Evolutionary conservation across 2,888 invertebrate genomes (phyloP).

Genomic region (Psococerastis gibbosa): DNA sequence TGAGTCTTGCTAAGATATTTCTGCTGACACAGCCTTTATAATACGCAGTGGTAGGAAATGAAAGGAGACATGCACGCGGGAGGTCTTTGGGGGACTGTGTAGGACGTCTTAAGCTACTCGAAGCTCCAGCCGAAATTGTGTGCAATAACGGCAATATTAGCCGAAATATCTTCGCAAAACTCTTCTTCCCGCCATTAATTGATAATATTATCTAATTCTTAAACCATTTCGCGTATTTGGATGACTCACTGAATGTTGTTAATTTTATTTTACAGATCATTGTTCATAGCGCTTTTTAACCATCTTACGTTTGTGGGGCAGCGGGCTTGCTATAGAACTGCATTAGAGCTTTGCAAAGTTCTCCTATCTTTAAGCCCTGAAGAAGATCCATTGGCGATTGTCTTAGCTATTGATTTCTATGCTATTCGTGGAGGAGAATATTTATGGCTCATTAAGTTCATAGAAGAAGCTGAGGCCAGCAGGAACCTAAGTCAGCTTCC

Average conservation of each 20-base stretch:
- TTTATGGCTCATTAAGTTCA: conserved; percentile 40
- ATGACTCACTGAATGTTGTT: no score
- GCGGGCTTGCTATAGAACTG: conserved; percentile 64
- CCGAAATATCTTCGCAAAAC: no score
- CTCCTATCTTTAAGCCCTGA: conserved; percentile 58
- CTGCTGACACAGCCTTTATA: no score
- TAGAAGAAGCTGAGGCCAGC: conserved; percentile 35
- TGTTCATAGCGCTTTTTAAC: conserved; percentile 64
- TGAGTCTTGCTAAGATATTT: no score
- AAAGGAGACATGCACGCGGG: no score
- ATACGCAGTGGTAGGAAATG: no score
- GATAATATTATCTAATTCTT: background rate
- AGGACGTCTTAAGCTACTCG: no score
- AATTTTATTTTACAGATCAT: conserved; percentile 32
- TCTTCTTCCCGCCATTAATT: conserved; percentile 1
- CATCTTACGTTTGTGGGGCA: conserved; percentile 60
- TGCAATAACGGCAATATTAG: no score
- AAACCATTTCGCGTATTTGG: no score
- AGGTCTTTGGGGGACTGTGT: no score
- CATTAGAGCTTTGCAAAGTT: conserved; percentile 72
- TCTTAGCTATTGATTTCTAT: conserved; percentile 64
- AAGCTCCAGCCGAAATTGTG: no score
- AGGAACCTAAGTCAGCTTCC: conserved; percentile 62
- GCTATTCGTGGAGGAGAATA: conserved; percentile 57
- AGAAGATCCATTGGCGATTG: conserved; percentile 54